phyloP scores from a whole-genome alignment of 2,113 vertebrate species.

The Naja naja region DNA sequence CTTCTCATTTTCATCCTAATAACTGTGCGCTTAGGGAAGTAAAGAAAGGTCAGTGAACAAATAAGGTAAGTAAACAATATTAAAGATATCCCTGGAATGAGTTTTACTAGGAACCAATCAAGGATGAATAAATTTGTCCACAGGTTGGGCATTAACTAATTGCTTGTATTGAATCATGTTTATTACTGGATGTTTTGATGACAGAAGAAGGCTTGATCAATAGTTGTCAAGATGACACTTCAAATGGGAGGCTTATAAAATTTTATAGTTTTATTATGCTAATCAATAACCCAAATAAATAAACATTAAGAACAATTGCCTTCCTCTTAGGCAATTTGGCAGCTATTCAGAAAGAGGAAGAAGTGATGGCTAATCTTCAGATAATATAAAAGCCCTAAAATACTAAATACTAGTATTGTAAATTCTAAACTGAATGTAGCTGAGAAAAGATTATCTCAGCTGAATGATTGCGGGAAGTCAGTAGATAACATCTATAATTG shows the following conservation, averaged over 20 bases:
- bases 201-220: background rate
- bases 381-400: background rate
- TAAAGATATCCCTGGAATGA: background rate
- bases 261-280: background rate
- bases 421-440: background rate
- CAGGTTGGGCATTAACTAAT: background rate
- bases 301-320: background rate
- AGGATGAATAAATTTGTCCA: background rate
- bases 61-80: background rate
- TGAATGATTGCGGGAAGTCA: background rate
- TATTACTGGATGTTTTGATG: background rate
- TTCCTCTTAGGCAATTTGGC: background rate
- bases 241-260: background rate
- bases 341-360: background rate
- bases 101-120: background rate
- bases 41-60: background rate
- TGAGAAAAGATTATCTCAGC: background rate
- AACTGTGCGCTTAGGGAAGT: background rate
- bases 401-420: background rate
- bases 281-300: background rate
- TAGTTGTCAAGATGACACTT: background rate
- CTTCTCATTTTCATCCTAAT: background rate
- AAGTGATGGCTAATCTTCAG: background rate
- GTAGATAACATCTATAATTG: background rate
- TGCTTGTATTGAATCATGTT: background rate